A percentile compares a stretch with the other conserved stretches of the same genome.
Conservation (phyloP, 2,797 vertebrate genomes). For the Pseudocheirus occidentalis region DNA sequence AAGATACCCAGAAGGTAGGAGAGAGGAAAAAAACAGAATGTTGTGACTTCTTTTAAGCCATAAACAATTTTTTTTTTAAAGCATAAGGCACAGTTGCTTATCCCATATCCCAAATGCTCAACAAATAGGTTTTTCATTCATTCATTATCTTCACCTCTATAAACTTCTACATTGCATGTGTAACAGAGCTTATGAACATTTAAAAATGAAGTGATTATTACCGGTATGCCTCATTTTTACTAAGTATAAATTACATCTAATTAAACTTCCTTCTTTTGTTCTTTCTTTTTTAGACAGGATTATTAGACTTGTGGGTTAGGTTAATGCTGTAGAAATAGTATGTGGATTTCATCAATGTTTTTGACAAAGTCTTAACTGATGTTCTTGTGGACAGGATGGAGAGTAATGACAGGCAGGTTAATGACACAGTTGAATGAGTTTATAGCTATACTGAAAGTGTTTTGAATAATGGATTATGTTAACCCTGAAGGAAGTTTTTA, state of each 20-base stretch:
- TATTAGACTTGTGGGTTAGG: background rate
- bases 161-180: constrained; percentile 5
- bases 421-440: background rate
- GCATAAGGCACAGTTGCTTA: constrained; percentile 13
- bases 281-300: background rate
- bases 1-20: background rate
- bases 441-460: background rate
- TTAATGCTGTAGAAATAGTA: background rate
- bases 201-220: background rate
- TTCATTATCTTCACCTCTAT: constrained; percentile 34
- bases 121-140: constrained; percentile 19
- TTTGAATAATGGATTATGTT: background rate
- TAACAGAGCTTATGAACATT: background rate
- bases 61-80: background rate
- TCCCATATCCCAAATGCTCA: background rate
- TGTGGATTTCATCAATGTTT: background rate
- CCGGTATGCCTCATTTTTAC: background rate
- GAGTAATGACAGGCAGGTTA: background rate
- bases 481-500: background rate
- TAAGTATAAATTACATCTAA: background rate
- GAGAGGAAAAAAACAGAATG: background rate
- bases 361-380: background rate
- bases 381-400: background rate
- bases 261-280: background rate
- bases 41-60: background rate